A percentile compares a stretch with the other conserved stretches of the same genome.
These are phyloP conservation scores for Kryphioiulus occultus DNA, from an alignment of 2,888 invertebrate genomes.

Conservation along the genomic window DNA sequence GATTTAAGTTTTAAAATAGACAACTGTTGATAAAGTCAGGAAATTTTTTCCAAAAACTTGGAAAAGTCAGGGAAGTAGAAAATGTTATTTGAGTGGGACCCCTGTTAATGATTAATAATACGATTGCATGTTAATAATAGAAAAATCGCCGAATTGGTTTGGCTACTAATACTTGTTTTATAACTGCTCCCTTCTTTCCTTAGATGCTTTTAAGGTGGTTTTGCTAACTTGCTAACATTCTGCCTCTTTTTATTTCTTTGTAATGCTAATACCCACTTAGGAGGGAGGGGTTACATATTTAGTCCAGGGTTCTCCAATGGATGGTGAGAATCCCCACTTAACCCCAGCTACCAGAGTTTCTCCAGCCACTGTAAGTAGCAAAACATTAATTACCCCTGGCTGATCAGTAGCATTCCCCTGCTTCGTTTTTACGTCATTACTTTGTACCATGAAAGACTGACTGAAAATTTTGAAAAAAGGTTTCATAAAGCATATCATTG, in stretches of 20 bases:
- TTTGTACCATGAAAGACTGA: background rate
- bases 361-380: constrained; percentile 85
- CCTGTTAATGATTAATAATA: background rate
- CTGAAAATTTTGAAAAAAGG: background rate
- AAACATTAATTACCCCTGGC: constrained; percentile 37
- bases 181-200: background rate
- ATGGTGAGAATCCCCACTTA: constrained; percentile 65
- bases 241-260: constrained; percentile 33
- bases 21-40: too few relatives aligned
- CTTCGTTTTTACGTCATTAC: background rate
- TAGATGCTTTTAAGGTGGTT: background rate
- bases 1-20: too few relatives aligned
- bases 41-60: too few relatives aligned
- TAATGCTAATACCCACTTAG: constrained; percentile 47
- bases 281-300: constrained; percentile 56
- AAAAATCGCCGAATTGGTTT: background rate
- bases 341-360: constrained; percentile 84
- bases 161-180: background rate
- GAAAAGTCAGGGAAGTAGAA: too few relatives aligned
- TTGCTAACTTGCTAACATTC: background rate
- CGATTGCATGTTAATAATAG: background rate
- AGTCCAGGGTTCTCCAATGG: constrained; percentile 67
- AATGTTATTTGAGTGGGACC: too few relatives aligned
- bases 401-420: background rate
- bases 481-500: background rate